Evolutionary conservation across 2,113 vertebrate genomes (phyloP).

Genomic region (Picathartes gymnocephalus): DNA sequence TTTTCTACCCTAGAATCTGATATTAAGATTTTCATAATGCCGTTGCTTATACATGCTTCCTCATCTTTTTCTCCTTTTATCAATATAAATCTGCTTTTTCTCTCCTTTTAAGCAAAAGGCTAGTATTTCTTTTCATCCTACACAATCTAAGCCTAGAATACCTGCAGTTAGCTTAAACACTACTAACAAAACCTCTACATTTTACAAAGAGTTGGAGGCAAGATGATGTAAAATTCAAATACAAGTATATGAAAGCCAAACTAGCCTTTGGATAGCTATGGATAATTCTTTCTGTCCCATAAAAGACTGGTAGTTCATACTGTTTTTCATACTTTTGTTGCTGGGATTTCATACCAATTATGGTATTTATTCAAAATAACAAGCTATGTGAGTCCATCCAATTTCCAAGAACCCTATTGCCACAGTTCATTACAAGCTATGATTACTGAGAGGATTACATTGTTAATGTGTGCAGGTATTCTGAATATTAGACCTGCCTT

Average conservation of each 20-base stretch:
- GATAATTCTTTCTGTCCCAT: conserved; percentile 35
- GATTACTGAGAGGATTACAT: conserved; percentile 9
- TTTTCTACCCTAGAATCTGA: neutral
- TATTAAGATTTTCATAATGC: neutral
- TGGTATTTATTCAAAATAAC: conserved; percentile 52
- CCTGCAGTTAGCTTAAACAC: conserved; percentile 48
- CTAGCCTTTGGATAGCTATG: conserved; percentile 35
- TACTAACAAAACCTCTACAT: neutral
- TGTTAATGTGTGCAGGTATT: conserved; percentile 1
- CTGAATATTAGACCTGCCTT: conserved; percentile 22
- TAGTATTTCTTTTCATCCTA: conserved; percentile 18
- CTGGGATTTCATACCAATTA: conserved; percentile 10
- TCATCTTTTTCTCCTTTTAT: neutral
- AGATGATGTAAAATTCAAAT: conserved; percentile 19
- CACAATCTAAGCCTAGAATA: neutral
- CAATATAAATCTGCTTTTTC: neutral
- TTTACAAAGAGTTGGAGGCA: conserved; percentile 3
- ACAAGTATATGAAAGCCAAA: neutral
- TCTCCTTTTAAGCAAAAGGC: neutral
- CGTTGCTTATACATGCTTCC: neutral
- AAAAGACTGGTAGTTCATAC: conserved; percentile 20
- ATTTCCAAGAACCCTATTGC: conserved; percentile 20
- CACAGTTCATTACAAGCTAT: neutral
- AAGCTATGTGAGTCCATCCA: neutral
- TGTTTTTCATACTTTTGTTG: conserved; percentile 12